These are phyloP conservation scores for Boulengeromyrus knoepffleri DNA, from an alignment of 2,113 vertebrate species.

Conservation along the genomic window DNA sequence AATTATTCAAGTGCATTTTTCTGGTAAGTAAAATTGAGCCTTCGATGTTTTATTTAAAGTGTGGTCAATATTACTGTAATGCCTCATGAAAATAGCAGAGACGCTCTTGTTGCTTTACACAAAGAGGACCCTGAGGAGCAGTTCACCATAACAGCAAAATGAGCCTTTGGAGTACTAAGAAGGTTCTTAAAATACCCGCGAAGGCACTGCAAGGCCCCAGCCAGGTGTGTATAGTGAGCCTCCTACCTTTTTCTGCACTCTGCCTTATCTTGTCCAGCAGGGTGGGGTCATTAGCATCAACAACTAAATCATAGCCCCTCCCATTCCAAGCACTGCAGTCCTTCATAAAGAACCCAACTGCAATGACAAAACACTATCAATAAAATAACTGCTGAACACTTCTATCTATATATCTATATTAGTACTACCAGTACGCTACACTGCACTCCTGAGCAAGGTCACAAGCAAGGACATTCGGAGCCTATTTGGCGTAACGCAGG, in stretches of 20 bases:
- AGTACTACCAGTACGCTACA: not conserved
- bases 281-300: conserved; percentile 55
- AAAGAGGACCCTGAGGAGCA: not conserved
- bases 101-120: not conserved
- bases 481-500: not conserved
- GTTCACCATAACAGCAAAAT: not conserved
- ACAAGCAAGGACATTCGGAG: not conserved
- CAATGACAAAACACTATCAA: not conserved
- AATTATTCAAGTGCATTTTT: not conserved
- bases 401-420: not conserved
- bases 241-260: conserved; percentile 58
- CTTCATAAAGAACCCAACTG: conserved; percentile 22
- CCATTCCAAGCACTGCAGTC: conserved; percentile 25
- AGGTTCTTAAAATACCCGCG: not conserved
- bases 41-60: not conserved
- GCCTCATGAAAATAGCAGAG: not conserved
- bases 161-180: not conserved
- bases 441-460: not conserved
- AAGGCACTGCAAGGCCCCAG: not conserved
- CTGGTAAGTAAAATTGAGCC: not conserved
- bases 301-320: conserved; percentile 40
- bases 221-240: not conserved
- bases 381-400: not conserved
- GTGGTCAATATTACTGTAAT: not conserved
- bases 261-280: conserved; percentile 53